A percentile compares a stretch with the other conserved stretches of the same genome.
Conservation (phyloP, 2,113 vertebrate species). For the Pagrus major region DNA sequence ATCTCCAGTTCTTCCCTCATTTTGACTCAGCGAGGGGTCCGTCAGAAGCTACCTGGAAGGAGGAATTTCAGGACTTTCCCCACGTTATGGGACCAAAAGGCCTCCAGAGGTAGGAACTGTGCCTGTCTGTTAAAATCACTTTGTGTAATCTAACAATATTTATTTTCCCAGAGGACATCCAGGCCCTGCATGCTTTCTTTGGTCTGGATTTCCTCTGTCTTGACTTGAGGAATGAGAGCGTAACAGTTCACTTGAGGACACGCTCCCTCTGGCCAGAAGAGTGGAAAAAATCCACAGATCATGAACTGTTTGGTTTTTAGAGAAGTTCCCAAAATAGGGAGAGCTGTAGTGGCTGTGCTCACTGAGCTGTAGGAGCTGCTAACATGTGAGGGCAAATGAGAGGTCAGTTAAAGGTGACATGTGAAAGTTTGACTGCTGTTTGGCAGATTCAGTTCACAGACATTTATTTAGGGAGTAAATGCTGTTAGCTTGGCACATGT, state of each 20-base stretch:
- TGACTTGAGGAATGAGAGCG: constrained; percentile 26
- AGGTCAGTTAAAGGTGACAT: constrained; percentile 86
- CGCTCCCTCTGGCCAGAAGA: constrained; percentile 18
- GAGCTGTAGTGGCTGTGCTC: constrained; percentile 21
- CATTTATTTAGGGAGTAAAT: constrained; percentile 3
- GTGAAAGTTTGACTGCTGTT: constrained; percentile 7
- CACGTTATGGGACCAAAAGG: constrained; percentile 80
- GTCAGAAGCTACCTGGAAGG: constrained; percentile 67
- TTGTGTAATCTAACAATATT: constrained; percentile 5
- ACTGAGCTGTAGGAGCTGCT: constrained; percentile 40
- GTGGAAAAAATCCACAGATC: constrained; percentile 56
- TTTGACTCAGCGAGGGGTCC: constrained; percentile 66
- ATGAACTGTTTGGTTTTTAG: constrained; percentile 43
- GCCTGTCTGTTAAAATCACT: not conserved
- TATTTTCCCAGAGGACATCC: constrained; percentile 23
- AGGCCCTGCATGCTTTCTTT: constrained; percentile 11
- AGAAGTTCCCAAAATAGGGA: constrained; percentile 58
- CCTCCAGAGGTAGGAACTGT: constrained; percentile 80
- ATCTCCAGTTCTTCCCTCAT: constrained; percentile 74
- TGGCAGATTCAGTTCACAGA: not conserved
- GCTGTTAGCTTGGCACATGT: not conserved
- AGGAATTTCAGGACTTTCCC: constrained; percentile 83
- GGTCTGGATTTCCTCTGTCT: constrained; percentile 26
- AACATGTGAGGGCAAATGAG: constrained; percentile 57
- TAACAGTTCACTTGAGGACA: constrained; percentile 59